Conservation (phyloP, 2,113 vertebrate species). For the Butorides virescens region DNA sequence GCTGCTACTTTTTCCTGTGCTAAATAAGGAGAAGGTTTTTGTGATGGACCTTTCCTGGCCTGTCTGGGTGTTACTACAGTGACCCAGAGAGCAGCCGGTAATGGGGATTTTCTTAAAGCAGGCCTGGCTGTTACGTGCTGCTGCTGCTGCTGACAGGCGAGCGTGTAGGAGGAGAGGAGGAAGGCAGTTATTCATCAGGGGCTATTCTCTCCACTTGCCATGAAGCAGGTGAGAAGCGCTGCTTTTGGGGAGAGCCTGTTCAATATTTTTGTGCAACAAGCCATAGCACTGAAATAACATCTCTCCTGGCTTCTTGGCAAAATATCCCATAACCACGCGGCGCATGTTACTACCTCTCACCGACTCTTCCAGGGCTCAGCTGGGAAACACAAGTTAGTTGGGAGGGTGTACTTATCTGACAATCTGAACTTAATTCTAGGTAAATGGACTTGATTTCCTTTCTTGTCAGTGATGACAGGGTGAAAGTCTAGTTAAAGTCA, state of each 20-base stretch:
- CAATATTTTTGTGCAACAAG: neutral
- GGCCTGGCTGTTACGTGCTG: neutral
- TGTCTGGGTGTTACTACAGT: neutral
- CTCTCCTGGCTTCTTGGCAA: neutral
- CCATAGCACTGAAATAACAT: neutral
- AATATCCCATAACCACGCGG: neutral
- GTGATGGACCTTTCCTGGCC: neutral
- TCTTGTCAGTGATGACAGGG: neutral
- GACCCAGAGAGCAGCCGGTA: neutral
- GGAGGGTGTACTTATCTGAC: neutral
- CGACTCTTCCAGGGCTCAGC: neutral
- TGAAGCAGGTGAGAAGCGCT: neutral
- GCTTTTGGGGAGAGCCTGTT: neutral
- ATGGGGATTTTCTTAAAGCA: neutral
- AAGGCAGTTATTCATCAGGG: neutral
- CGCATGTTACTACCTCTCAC: accelerated
- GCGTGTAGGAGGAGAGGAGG: neutral
- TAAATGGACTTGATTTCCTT: neutral
- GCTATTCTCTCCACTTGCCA: neutral
- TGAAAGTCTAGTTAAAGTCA: neutral
- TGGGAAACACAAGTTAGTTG: neutral
- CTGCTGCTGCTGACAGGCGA: neutral
- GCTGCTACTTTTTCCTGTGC: neutral
- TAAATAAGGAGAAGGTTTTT: neutral
- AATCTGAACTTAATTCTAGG: neutral